Conservation (phyloP, 2,113 vertebrate genomes). For the Zosterops lateralis region DNA sequence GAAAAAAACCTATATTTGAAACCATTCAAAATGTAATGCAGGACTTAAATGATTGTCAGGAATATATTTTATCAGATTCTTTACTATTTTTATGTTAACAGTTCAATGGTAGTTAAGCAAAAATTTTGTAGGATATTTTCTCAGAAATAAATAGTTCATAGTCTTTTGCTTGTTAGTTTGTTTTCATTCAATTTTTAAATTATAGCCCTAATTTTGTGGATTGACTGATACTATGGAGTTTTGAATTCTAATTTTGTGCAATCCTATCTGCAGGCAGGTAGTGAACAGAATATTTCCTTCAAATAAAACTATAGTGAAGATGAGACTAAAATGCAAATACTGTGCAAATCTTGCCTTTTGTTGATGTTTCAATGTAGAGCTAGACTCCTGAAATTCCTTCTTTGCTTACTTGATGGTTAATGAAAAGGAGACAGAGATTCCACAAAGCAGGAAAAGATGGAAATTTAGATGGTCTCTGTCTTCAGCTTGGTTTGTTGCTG, state of each 20-base stretch:
- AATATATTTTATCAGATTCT: background rate
- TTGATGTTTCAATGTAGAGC: background rate
- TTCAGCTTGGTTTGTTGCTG: background rate
- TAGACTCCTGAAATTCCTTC: background rate
- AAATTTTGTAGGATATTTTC: background rate
- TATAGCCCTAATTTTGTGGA: background rate
- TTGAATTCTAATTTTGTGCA: background rate
- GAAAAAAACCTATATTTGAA: background rate
- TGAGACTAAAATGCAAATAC: background rate
- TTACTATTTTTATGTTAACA: background rate
- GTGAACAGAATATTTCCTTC: background rate
- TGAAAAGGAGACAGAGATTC: background rate
- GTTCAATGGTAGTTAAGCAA: background rate
- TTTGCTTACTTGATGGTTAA: background rate
- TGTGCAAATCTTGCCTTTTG: background rate
- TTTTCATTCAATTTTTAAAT: background rate
- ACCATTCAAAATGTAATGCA: background rate
- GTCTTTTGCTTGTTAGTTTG: background rate
- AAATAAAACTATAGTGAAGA: background rate
- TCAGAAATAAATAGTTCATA: conserved; percentile 5
- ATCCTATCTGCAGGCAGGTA: background rate
- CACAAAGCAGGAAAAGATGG: background rate
- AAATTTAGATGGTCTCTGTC: background rate
- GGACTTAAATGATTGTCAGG: background rate
- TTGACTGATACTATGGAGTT: background rate